Percentiles rank a stretch among this genome's conserved stretches.
phyloP scores from a whole-genome alignment of 2,797 vertebrate species.

The Diplodus sargus region DNA sequence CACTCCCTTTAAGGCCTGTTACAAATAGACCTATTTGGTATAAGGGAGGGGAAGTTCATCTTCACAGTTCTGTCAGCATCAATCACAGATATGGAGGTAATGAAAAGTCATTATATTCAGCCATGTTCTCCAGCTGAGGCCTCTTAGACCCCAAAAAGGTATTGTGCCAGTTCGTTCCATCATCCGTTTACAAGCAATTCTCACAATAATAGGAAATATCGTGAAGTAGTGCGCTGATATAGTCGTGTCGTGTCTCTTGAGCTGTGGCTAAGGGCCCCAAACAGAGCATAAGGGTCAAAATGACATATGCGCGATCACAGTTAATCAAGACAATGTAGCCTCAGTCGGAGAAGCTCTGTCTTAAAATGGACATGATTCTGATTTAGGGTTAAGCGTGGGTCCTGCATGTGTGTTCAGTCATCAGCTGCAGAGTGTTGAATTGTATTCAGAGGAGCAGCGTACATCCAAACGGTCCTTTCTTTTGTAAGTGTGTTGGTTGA shows the following conservation, averaged over 20 bases:
- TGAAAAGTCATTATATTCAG: not conserved
- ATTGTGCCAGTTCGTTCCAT: too few relatives aligned
- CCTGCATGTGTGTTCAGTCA: not conserved
- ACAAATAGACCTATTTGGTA: slow-evolving; percentile 6
- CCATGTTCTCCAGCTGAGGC: not conserved
- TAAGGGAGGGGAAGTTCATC: not conserved
- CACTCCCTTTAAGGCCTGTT: not conserved
- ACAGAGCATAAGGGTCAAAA: slow-evolving; percentile 5
- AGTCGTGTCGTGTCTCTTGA: not conserved
- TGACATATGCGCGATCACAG: not conserved
- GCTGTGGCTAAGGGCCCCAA: not conserved
- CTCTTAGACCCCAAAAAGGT: not conserved
- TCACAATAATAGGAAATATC: slow-evolving; percentile 6
- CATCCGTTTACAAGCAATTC: not conserved
- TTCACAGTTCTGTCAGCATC: slow-evolving; percentile 7
- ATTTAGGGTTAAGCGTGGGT: not conserved
- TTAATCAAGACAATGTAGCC: not conserved
- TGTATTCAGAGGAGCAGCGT: not conserved
- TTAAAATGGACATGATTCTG: not conserved
- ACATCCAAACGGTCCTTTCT: slow-evolving; percentile 6
- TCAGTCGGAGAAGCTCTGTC: not conserved
- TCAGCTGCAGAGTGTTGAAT: not conserved
- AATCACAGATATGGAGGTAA: not conserved
- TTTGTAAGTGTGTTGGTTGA: slow-evolving; percentile 20
- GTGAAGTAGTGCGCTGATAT: not conserved